Base-by-base conservation (phyloP, 1,140 invertebrate genomes). In the Cyclina sinensis region DNA sequence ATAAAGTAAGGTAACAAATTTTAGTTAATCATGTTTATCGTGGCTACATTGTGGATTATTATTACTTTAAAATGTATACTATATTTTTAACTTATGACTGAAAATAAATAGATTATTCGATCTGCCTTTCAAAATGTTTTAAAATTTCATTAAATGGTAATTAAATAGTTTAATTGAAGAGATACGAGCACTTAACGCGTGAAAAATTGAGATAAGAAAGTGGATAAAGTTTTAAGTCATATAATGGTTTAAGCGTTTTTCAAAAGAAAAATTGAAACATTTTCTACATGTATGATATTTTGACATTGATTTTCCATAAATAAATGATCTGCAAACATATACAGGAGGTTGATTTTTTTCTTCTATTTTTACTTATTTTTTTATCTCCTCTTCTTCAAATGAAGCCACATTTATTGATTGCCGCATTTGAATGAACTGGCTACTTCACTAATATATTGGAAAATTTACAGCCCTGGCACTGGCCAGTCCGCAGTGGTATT, bases 101-200 rank as follows among this genome's bases (percentile, higher is more conserved):
- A 27, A 76, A 76, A 51, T 76, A 76, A 76, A 48, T 11, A 43
- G 73, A 51, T 76, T 51, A 51, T 27, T 76, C 39, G 11, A 24
- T 9, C 24, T 9, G 12, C 11, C 7, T 21, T 27, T 3, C 3
- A 27, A 76, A 76, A 51, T 76, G 21, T 9, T 48, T 76, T 48
- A 43, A 30, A 76, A 5, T 21, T 9, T 5, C 16, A 21, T 65
- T 7, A 48, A 76, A 76, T 11, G 73, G 39, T 48, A 76, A 76
- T 76, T 51, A 76, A 76, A 76, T 76, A 76, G n/a, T 12, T 43
- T 48, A 48, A 48, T 76, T 48, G 73, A 76, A 27, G 1, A 51
- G 21, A 30, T 74, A 27, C 9, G 14, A 30, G 3, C 5, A 30
- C 35, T 32, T 35, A 32, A 30, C 12, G 27, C 7, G 35, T 35